Percentiles rank a stretch among this genome's conserved stretches.
phyloP scores from a whole-genome alignment of 2,113 vertebrate genomes.

The Eurypyga helias region DNA sequence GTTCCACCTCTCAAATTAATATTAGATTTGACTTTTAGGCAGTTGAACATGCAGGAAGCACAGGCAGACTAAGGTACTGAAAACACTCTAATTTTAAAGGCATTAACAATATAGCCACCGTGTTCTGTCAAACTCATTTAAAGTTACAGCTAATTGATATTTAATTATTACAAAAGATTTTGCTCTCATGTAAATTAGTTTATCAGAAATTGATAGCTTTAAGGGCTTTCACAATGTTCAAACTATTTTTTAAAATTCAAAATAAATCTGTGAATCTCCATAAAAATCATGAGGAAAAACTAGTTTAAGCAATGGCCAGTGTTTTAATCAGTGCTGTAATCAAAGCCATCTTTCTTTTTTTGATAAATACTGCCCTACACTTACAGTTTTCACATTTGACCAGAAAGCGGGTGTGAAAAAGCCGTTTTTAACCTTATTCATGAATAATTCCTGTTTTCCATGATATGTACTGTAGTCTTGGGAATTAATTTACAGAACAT shows the following conservation, averaged over 20 bases:
- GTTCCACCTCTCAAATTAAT: constrained; percentile 34
- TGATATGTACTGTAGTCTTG: neutral
- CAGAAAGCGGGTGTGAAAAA: neutral
- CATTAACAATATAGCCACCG: neutral
- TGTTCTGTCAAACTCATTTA: neutral
- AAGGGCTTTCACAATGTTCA: neutral
- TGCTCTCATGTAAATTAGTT: neutral
- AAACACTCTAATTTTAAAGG: neutral
- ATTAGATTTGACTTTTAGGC: neutral
- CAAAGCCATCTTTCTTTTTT: neutral
- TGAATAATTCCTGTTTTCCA: neutral
- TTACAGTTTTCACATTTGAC: neutral
- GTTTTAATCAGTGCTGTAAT: neutral
- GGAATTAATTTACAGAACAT: neutral
- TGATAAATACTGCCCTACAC: neutral
- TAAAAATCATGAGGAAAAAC: neutral
- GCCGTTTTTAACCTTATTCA: neutral
- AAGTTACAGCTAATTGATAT: neutral
- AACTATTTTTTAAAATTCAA: neutral
- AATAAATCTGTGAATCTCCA: neutral
- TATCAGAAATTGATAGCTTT: neutral
- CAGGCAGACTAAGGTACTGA: neutral
- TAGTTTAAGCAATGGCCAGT: neutral
- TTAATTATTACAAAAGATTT: neutral
- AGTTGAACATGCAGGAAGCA: neutral